A percentile compares a stretch with the other conserved stretches of the same genome.
Evolutionary conservation across 2,888 invertebrate genomes (phyloP).

Genomic region (Eristalis pertinax): DNA sequence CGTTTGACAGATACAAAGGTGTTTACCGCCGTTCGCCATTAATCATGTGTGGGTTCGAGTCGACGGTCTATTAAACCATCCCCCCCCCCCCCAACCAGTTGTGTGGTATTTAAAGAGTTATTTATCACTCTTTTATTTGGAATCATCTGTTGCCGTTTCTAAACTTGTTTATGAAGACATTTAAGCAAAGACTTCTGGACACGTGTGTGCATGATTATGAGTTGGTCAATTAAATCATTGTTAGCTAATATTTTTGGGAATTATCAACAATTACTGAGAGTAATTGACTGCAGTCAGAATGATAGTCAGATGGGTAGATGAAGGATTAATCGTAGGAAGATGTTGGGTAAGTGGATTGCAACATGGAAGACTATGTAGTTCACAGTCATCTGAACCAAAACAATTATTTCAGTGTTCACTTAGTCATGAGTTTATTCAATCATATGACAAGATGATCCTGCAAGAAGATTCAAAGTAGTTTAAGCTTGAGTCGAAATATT

Average conservation of each 20-base stretch:
- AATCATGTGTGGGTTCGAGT: not conserved
- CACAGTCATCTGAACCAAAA: not conserved
- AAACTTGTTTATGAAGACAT: not conserved
- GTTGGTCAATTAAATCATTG: not conserved
- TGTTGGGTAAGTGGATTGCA: not conserved
- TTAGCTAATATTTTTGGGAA: not conserved
- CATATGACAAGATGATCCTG: no score
- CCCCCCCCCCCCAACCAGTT: not conserved
- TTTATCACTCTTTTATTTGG: not conserved
- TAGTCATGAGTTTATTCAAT: no score
- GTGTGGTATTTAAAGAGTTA: not conserved
- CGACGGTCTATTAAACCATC: not conserved
- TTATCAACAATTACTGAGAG: not conserved
- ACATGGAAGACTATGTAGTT: not conserved
- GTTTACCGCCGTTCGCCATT: not conserved
- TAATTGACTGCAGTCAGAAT: not conserved
- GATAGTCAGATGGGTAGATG: not conserved
- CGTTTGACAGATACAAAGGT: not conserved
- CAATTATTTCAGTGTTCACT: not conserved
- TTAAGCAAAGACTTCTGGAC: not conserved
- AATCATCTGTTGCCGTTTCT: not conserved
- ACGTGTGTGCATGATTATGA: not conserved
- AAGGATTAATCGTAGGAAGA: not conserved
- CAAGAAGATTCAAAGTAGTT: no score
- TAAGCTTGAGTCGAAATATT: no score